Evolutionary conservation across 2,797 vertebrate genomes (phyloP), one percentile per base, ranked within the genome.

Genomic region (Schizopygopsis malacanthus): DNA sequence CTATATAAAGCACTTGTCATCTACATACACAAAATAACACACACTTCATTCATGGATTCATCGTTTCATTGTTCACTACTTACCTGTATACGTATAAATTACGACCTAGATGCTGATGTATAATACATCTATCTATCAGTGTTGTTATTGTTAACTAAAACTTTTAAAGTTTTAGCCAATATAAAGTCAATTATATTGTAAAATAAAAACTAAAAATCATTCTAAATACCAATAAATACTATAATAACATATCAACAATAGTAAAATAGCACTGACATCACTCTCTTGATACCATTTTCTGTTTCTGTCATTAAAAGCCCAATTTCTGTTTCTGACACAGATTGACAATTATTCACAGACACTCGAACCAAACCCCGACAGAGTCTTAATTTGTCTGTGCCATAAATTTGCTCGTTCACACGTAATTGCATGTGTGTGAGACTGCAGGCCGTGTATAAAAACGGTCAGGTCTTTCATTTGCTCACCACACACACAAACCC

Each of bases 331-430:
- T 33, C 43, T 80, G 61, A 80, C 39, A 79, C 61, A 80, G 41
- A 67, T 47, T 67, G 16, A 33, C 78, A 80, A 80, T 65, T 80
- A 67, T 9, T 65, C 61, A 67, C 61, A 67, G 78, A 25, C 25
- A 67, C 78, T 65, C 78, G 47, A 80, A 67, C 61, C 56, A 47
- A 45, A 67, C 41, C 59, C 78, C 2, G 59, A 33, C 78, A 80
- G 41, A 65, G 78, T 47, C 78, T 65, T 80, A 65, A 80, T 65
- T 80, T 80, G 78, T 28, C 78, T 37, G 41, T 67, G 28, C 61
- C 78, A 50, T 43, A 80, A 50, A 2, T 65, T 39, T 72, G 84
- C 81, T 90, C 89, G 22, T 56, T 65, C 83, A 54, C 71, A 79
- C 45, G 15, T 80, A 80, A 67, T 80, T 80, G 59, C 78, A 50